Base-by-base conservation (phyloP, 2,113 vertebrate species). In the Gallinago paraguaiae region DNA sequence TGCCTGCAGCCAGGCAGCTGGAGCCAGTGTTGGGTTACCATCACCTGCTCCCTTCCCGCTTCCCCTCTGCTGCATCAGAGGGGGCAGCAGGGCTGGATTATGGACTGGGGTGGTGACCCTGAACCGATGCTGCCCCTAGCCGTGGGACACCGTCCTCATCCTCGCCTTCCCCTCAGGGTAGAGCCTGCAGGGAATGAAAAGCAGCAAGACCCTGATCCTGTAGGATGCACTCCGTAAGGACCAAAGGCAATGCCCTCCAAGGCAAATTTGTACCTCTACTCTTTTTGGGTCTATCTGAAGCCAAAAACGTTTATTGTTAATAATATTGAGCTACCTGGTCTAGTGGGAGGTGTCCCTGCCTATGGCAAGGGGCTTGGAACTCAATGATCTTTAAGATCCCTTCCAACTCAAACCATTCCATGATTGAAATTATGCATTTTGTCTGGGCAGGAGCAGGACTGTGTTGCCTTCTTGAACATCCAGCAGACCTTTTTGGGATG, bases 11-110 rank as follows among this genome's bases (percentile, higher is more conserved):
- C 2, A 2, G 60, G 86, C 90, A 96, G 92, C 92, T 96, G 95
- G 76, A 90, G 56, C 69, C 51, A 9, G 13, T 43, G 45, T 96
- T 82, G 65, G 57, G 90, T 97, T 96, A 91, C 96, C 84, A 35
- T 88, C 95, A 89, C 82, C 92, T 96, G 91, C 90, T 92, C 31
- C 80, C 54, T 79, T 59, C 59, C 57, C 45, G 0, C 11, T 35
- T 35, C 20, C 60, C 69, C 45, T 77, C 23, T 33, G 57, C 91
- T 81, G 48, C 48, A 18, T 30, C 4, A 1, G 4, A 45, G 74
- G 72, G n/a, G 37, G 83, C 48, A 60, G 43, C 50, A 16, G 75
- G 75, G 79, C 67, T 92, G 82, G 60, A 15, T 93, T 94, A 81
- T 35, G 75, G 37, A 17, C 39, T 23, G 33, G 74, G 64, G 25